These are phyloP conservation scores for Callosobruchus maculatus DNA, from an alignment of 2,888 invertebrate genomes.

Conservation along the genomic window DNA sequence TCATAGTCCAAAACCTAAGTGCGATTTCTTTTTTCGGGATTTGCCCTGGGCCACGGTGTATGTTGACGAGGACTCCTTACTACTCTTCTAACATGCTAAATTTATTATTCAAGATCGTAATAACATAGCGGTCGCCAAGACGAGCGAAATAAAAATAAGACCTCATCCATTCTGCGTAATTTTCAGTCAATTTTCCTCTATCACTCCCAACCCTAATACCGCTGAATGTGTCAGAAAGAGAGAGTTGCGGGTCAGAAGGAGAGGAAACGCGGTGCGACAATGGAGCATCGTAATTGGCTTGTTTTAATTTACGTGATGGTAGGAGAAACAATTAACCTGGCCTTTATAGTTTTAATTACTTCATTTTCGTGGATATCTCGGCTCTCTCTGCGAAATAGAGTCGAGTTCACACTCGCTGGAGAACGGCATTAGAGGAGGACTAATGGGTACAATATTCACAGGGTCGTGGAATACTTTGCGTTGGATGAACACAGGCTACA, in stretches of 20 bases:
- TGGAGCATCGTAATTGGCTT: slow-evolving; percentile 49
- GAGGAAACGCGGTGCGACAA: slow-evolving; percentile 33
- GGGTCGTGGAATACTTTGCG: not conserved
- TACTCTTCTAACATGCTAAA: no score
- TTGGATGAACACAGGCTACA: no score
- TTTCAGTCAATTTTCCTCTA: not conserved
- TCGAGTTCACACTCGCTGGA: slow-evolving; percentile 31
- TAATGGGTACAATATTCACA: not conserved
- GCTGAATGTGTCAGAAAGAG: slow-evolving; percentile 1
- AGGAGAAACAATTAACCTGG: slow-evolving; percentile 64
- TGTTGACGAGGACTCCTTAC: no score
- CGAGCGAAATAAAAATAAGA: not conserved
- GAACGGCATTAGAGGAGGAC: not conserved
- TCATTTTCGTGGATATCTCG: slow-evolving; percentile 63
- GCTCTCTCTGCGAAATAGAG: slow-evolving; percentile 41
- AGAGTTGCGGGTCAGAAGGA: slow-evolving; percentile 11
- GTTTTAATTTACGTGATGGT: slow-evolving; percentile 52
- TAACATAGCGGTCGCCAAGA: no score
- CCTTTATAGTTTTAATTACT: slow-evolving; percentile 75
- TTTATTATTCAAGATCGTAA: no score
- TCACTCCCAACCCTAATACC: not conserved
- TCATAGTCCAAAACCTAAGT: no score
- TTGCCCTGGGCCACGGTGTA: no score
- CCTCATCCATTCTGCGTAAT: not conserved
- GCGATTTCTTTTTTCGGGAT: no score